Base-by-base conservation (phyloP, 2,888 invertebrate species). In the Hedya salicella region DNA sequence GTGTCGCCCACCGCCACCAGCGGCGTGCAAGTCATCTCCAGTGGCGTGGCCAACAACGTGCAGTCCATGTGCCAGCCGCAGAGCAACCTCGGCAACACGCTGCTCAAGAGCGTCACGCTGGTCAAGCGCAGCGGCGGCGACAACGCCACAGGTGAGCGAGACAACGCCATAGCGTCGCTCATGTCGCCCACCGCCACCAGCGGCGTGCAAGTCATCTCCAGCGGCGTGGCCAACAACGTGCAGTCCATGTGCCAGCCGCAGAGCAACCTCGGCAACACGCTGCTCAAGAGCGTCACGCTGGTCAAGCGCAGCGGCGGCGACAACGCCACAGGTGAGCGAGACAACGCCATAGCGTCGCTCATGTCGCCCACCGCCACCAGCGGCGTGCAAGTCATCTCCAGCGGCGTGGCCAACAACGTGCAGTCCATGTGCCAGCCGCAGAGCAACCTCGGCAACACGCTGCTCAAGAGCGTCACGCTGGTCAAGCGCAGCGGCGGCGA, bases 171-270 rank as follows among this genome's bases (percentile, higher is more conserved):
- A 3, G 25, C 25, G 4, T 25, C 25, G 25, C 86, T 91, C 16
- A 25, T 25, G 25, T 25, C 1, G 25, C 25, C 25, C 65, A 85
- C 91, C 69, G 72, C 90, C 1, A 82, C 91, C 0, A 89, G 79
- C 75, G 90, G 90, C 75, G 91, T 91, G 3, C 91, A 91, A 68
- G 90, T 90, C 16, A 91, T 91, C 17, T 87, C 91, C 0, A 79
- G 91, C 0, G 77, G 81, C 71, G 78, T 87, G 3, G 86, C 88
- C 1, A 88, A 84, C 60, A 78, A 85, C 44, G 75, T 57, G 30
- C 81, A 80, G 17, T 30, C 59, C 14, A 73, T 81, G 25, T 73
- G 72, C 5, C 80, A 80, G 49, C 71, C 82, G 32, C 73, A 77
- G 8, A 76, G 78, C 0, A 78, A 83, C 1, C 70, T 85, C 16